phyloP scores from a whole-genome alignment of 2,797 vertebrate genomes.

The Pantherophis vulpinus region DNA sequence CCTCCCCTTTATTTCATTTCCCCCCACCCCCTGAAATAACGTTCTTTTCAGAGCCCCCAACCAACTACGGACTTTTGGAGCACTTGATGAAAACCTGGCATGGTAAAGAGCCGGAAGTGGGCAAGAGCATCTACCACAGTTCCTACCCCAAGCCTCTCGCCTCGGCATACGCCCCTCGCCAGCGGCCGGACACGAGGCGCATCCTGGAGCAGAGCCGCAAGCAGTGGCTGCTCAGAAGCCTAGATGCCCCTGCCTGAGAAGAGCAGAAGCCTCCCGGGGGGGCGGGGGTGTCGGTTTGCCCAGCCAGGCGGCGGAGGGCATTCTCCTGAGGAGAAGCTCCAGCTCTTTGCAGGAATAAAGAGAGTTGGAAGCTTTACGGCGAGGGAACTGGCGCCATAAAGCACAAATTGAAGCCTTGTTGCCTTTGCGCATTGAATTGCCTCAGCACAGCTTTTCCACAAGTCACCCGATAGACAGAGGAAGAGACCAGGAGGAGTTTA shows the following conservation, averaged over 20 bases:
- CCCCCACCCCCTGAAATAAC: neutral
- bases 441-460: neutral
- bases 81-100: slow-evolving; percentile 60
- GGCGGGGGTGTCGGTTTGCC: slow-evolving; percentile 9
- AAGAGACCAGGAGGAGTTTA: neutral
- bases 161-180: slow-evolving; percentile 52
- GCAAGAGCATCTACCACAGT: slow-evolving; percentile 66
- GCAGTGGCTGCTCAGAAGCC: neutral
- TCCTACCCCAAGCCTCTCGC: slow-evolving; percentile 66
- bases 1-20: no score
- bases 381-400: neutral
- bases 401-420: neutral
- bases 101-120: slow-evolving; percentile 33
- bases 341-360: no score
- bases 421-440: neutral
- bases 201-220: slow-evolving; percentile 23
- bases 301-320: neutral
- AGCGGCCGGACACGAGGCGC: slow-evolving; percentile 49
- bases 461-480: neutral
- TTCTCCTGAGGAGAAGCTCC: neutral
- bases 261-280: neutral
- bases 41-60: slow-evolving; percentile 72
- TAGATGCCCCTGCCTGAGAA: neutral
- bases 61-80: slow-evolving; percentile 70
- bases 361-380: neutral